Conservation (phyloP, 2,888 invertebrate genomes). For the Tiliacea aurago region DNA sequence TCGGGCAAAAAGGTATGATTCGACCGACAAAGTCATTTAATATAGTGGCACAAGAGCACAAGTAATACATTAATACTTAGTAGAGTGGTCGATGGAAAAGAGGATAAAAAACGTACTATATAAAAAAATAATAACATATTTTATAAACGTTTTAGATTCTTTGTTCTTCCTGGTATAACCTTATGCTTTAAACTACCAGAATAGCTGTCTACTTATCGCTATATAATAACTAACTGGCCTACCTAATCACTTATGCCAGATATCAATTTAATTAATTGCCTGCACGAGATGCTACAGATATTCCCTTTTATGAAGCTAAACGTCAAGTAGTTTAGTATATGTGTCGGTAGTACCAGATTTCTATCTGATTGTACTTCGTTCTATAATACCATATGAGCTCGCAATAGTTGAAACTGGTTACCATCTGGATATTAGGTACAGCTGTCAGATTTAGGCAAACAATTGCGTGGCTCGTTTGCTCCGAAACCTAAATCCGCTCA, state of each 20-base stretch:
- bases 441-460: conserved; percentile 85
- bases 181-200: not conserved
- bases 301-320: not conserved
- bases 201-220: not conserved
- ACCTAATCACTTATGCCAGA: not conserved
- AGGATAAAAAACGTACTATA: not conserved
- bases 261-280: conserved; percentile 42
- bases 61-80: no score
- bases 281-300: not conserved
- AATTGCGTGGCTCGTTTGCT: conserved; percentile 78
- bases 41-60: not conserved
- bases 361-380: conserved; percentile 1
- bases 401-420: conserved; percentile 62
- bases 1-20: not conserved
- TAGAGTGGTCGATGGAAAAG: not conserved
- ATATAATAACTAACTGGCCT: not conserved
- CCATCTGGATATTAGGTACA: conserved; percentile 78
- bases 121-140: not conserved
- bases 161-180: not conserved
- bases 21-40: no score
- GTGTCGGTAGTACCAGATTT: not conserved
- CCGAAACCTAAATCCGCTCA: conserved; percentile 75
- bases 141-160: not conserved
- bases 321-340: not conserved
- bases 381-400: conserved; percentile 23